Conservation (phyloP, 2,113 vertebrate genomes). For the Dicrurus megarhynchus region DNA sequence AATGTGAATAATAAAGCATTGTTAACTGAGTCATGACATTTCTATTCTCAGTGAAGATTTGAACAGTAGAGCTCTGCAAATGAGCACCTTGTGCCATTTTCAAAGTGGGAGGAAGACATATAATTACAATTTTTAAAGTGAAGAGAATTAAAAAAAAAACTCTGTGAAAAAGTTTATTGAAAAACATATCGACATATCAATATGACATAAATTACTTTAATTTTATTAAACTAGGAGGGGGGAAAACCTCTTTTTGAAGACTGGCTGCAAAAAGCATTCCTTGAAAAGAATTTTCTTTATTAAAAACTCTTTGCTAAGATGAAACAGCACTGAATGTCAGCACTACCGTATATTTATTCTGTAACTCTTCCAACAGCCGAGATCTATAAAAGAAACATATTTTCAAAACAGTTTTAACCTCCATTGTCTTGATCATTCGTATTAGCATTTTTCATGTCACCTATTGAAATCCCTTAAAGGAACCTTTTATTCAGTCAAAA, state of each 20-base stretch:
- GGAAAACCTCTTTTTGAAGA: slow-evolving; percentile 60
- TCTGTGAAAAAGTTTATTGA: slow-evolving; percentile 76
- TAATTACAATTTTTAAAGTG: slow-evolving; percentile 79
- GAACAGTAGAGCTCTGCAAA: slow-evolving; percentile 75
- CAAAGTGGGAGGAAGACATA: slow-evolving; percentile 77
- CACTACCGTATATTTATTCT: slow-evolving; percentile 74
- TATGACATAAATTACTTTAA: slow-evolving; percentile 77
- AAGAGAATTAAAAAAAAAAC: slow-evolving; percentile 56
- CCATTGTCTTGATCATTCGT: slow-evolving; percentile 66
- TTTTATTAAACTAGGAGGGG: slow-evolving; percentile 69
- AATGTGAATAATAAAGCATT: slow-evolving; percentile 81
- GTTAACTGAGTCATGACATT: slow-evolving; percentile 84
- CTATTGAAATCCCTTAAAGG: slow-evolving; percentile 61
- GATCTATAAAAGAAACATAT: slow-evolving; percentile 70
- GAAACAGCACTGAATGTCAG: slow-evolving; percentile 69
- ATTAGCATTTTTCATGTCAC: slow-evolving; percentile 69
- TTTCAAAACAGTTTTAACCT: slow-evolving; percentile 78
- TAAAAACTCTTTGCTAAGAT: slow-evolving; percentile 57
- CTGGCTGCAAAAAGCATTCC: slow-evolving; percentile 63
- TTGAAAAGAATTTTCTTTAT: slow-evolving; percentile 66
- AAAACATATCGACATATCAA: slow-evolving; percentile 81
- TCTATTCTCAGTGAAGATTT: slow-evolving; percentile 76
- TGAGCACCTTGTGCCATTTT: slow-evolving; percentile 75
- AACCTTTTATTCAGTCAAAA: slow-evolving; percentile 72
- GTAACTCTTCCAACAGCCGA: slow-evolving; percentile 65